These are phyloP conservation scores for Euwallacea fornicatus DNA, from an alignment of 1,140 invertebrate species.

Conservation along the genomic window DNA sequence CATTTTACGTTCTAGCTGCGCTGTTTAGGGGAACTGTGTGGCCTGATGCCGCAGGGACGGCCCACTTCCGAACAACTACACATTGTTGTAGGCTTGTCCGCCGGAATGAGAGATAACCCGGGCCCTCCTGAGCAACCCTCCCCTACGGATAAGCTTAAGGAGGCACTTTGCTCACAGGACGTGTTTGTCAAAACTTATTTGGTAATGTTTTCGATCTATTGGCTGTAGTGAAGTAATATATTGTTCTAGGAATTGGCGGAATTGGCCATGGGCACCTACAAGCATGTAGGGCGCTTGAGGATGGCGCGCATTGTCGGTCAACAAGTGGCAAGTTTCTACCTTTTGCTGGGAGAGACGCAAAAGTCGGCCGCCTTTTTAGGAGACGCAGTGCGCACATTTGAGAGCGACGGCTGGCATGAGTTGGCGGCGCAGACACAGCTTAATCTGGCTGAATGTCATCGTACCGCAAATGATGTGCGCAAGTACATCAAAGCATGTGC, in stretches of 20 bases:
- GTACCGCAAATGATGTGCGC: conserved; percentile 72
- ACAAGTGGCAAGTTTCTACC: conserved; percentile 88
- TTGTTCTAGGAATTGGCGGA: conserved; percentile 78
- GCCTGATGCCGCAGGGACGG: conserved; percentile 83
- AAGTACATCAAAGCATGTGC: conserved; percentile 75
- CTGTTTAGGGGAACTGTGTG: conserved; percentile 85
- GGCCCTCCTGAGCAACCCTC: conserved; percentile 60
- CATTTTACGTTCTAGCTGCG: conserved; percentile 64
- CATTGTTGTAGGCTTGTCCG: conserved; percentile 83
- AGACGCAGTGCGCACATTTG: conserved; percentile 83
- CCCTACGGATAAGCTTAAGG: conserved; percentile 83
- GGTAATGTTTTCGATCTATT: conserved; percentile 51
- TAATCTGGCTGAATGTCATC: conserved; percentile 84
- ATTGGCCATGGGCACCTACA: conserved; percentile 94
- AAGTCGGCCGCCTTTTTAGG: conserved; percentile 87
- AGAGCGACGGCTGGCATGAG: conserved; percentile 82
- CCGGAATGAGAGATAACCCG: conserved; percentile 80
- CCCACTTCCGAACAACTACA: conserved; percentile 87
- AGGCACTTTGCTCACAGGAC: conserved; percentile 86
- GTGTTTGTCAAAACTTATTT: conserved; percentile 89
- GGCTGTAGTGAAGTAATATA: too few relatives aligned
- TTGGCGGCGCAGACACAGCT: conserved; percentile 79
- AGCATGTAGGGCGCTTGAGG: conserved; percentile 86
- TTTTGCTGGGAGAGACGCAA: conserved; percentile 79
- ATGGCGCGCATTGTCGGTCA: conserved; percentile 85